Evolutionary conservation across 2,113 vertebrate species (phyloP), one percentile per base, ranked within the genome.

Genomic region (Austrofundulus limnaeus): DNA sequence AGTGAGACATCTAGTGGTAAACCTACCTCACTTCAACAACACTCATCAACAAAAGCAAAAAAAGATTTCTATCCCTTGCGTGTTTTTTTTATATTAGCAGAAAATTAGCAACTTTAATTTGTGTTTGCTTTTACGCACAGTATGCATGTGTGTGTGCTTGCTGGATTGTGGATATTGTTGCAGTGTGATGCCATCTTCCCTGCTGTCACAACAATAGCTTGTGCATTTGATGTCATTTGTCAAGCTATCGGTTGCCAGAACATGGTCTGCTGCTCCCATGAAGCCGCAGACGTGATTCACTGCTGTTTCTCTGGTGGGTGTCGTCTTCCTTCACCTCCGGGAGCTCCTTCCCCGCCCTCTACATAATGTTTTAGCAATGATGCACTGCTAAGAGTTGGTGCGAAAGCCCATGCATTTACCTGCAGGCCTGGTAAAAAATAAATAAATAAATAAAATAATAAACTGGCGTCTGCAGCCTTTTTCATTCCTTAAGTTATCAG

Each of bases 1-100:
- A 85, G 74, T 79, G 81, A 81, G 87, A 86, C 87, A 82, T 80
- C 87, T 87, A 87, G 87, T 85, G 88, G 87, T 31, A 47, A 53
- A 48, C 21, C 4, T 0, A 2, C 5, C 41, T 59, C 16, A 82
- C 67, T 67, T 62, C 63, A 76, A 48, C 15, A 53, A 66, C 12
- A 70, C 57, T 50, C 38, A 76, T 45, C 51, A 46, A 79, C 54
- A 42, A 62, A 60, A 81, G 9, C 28, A 55, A 71, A 79, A 64
- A 20, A 55, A 47, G 37, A 42, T 65, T 59, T 72, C 19, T 24
- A 57, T 72, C 53, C 47, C 17, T 42, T 54, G 34, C 21, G 70
- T 56, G 46, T 13, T 43, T 11, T 16, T 70, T 50, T 71, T 45
- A 37, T 16, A 23, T 11, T 25, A 48, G 5, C 23, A 9, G 13